phyloP scores from a whole-genome alignment of 53 echinoderm and acorn worm genomes.

The Echinometra lucunter region DNA sequence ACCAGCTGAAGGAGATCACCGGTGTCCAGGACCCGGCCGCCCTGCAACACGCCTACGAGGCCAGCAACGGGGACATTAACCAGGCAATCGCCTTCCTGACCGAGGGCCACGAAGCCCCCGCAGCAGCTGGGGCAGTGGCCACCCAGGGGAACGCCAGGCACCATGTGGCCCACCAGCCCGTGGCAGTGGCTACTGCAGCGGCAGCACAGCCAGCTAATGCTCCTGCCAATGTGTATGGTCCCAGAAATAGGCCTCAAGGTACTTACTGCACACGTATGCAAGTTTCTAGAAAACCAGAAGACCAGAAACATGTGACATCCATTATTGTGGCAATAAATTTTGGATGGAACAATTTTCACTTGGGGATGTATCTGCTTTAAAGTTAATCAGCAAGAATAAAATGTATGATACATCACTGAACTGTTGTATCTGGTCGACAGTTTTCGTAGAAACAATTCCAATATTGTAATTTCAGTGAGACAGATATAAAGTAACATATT shows the following conservation, averaged over 20 bases:
- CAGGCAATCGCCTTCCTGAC: conserved; percentile 93
- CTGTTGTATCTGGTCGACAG: no score
- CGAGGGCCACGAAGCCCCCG: conserved; percentile 59
- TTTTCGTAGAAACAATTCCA: no score
- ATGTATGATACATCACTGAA: no score
- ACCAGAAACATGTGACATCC: no score
- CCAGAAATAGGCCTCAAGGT: conserved; percentile 85
- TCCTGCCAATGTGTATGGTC: conserved; percentile 70
- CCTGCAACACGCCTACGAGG: conserved; percentile 84
- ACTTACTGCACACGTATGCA: no score
- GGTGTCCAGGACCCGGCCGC: conserved; percentile 85
- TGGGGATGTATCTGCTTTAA: no score
- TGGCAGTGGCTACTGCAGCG: conserved; percentile 16
- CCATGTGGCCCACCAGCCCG: background rate
- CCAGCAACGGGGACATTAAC: conserved; percentile 88
- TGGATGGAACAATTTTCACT: no score
- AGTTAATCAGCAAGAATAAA: no score
- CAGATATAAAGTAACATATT: no score
- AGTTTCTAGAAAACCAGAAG: no score
- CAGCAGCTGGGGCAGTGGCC: conserved; percentile 39
- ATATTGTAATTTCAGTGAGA: no score
- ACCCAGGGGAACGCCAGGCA: conserved; percentile 55
- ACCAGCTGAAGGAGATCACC: conserved; percentile 97
- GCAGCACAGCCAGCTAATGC: conserved; percentile 66
- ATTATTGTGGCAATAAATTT: background rate